These are phyloP conservation scores for Azemiops feae DNA, from an alignment of 2,113 vertebrate species.

Conservation along the genomic window DNA sequence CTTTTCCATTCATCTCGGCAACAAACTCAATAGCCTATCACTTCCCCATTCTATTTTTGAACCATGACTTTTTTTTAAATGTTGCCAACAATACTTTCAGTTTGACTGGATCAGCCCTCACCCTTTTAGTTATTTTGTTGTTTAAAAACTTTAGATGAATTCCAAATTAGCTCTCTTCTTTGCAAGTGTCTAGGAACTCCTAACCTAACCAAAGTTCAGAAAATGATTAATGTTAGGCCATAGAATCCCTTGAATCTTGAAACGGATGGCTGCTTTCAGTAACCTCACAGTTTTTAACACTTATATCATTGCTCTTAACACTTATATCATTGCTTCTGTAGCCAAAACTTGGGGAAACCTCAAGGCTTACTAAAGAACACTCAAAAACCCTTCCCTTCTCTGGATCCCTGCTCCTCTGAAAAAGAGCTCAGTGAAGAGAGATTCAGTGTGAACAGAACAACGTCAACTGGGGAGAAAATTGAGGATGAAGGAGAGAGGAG, in stretches of 20 bases:
- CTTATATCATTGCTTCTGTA: background rate
- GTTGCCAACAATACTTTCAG: background rate
- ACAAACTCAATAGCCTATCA: background rate
- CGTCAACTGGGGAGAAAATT: background rate
- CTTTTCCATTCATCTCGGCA: background rate
- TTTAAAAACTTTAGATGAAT: background rate
- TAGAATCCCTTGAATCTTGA: background rate
- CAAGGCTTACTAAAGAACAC: background rate
- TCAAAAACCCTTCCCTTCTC: background rate
- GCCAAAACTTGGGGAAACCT: background rate
- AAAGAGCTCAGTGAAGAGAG: background rate
- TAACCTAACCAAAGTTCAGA: background rate
- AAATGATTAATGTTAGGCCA: background rate
- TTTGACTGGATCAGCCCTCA: background rate
- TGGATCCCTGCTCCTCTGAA: background rate
- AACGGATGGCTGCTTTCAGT: background rate
- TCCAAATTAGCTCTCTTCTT: background rate
- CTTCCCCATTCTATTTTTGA: background rate
- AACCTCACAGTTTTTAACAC: background rate
- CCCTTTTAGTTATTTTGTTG: background rate
- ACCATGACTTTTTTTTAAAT: background rate
- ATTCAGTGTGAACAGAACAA: background rate
- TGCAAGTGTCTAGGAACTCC: background rate
- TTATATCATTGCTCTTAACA: background rate
- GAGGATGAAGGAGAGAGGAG: background rate